Evolutionary conservation across 2,113 vertebrate species (phyloP).

Genomic region (Salvator merianae): DNA sequence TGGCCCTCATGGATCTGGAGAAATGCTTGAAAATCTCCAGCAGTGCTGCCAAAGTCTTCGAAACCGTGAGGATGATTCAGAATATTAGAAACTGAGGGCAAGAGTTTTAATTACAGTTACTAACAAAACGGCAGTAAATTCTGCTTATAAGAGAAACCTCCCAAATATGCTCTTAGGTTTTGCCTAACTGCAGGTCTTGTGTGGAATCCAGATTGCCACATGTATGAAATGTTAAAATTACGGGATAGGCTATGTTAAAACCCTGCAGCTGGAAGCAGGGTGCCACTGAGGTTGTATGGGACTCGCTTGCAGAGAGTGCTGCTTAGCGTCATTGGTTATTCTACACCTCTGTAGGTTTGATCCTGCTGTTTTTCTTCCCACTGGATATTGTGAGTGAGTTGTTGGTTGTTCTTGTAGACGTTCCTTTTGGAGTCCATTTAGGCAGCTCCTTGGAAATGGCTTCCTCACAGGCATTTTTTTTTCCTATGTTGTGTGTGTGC

Average conservation of each 20-base stretch:
- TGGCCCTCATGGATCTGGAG: neutral
- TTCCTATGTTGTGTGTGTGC: slow-evolving; percentile 32
- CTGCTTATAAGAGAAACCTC: neutral
- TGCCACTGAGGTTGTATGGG: neutral
- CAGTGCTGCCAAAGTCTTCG: neutral
- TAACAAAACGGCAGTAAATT: neutral
- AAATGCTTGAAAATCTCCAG: neutral
- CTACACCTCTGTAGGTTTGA: slow-evolving; percentile 35
- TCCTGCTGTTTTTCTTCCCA: slow-evolving; percentile 28
- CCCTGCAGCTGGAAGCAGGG: no score
- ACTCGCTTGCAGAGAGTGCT: neutral
- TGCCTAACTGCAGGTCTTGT: neutral
- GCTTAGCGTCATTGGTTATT: neutral
- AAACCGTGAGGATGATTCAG: neutral
- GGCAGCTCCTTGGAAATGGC: slow-evolving; percentile 49
- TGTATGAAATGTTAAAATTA: neutral
- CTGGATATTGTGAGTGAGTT: neutral
- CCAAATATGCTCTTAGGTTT: neutral
- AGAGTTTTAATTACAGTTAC: neutral
- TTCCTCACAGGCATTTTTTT: slow-evolving; percentile 44
- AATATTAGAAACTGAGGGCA: no score
- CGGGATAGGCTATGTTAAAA: no score
- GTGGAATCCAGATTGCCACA: neutral
- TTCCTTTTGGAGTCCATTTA: slow-evolving; percentile 37
- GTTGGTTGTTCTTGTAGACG: neutral